Conservation (phyloP, 2,888 invertebrate genomes). For the Napeogenes sylphis region DNA sequence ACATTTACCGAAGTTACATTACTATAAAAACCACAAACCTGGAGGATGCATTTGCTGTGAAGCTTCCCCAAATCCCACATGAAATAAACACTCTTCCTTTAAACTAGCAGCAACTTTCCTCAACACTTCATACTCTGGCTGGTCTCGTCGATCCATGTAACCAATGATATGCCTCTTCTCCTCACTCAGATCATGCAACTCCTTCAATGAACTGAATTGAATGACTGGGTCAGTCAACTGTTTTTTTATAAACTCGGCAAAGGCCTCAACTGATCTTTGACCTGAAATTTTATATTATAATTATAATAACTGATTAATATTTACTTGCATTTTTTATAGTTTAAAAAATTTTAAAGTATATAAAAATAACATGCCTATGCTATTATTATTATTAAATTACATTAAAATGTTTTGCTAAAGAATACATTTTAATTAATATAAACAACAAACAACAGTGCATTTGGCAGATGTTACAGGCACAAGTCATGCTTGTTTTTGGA, state of each 20-base stretch:
- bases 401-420: no score
- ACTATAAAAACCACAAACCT: slow-evolving; percentile 53
- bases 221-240: slow-evolving; percentile 92
- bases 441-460: no score
- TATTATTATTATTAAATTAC: no score
- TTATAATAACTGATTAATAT: neutral
- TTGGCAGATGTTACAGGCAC: no score
- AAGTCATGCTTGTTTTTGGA: no score
- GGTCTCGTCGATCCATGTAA: slow-evolving; percentile 90
- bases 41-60: slow-evolving; percentile 91
- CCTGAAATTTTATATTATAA: slow-evolving; percentile 48
- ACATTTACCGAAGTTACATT: no score
- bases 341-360: slow-evolving; percentile 5
- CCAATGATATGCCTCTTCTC: slow-evolving; percentile 92
- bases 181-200: slow-evolving; percentile 86
- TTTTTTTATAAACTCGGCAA: slow-evolving; percentile 91
- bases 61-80: slow-evolving; percentile 92
- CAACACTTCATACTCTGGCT: slow-evolving; percentile 88
- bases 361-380: neutral
- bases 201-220: slow-evolving; percentile 84
- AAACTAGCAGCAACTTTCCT: slow-evolving; percentile 90
- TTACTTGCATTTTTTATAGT: neutral
- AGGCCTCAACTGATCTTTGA: slow-evolving; percentile 92
- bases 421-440: no score
- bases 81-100: slow-evolving; percentile 97